A percentile compares a stretch with the other conserved stretches of the same genome.
Conservation (phyloP, 2,113 vertebrate species). For the Etheostoma spectabile region DNA sequence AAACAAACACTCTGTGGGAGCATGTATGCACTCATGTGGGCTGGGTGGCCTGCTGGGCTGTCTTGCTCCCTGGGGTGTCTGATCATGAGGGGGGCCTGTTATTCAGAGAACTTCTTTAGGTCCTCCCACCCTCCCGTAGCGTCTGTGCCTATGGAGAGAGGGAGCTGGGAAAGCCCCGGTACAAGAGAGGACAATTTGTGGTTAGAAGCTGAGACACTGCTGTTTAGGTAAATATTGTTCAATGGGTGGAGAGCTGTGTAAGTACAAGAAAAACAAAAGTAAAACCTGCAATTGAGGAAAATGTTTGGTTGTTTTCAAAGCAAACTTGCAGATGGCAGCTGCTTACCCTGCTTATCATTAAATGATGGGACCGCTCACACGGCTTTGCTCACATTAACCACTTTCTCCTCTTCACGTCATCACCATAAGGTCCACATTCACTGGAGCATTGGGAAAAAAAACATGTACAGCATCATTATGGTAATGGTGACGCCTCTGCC, state of each 20-base stretch:
- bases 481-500: constrained; percentile 63
- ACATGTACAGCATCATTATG: constrained; percentile 74
- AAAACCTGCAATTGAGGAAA: constrained; percentile 52
- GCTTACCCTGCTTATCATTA: constrained; percentile 44
- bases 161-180: constrained; percentile 60
- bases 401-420: constrained; percentile 58
- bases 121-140: constrained; percentile 60
- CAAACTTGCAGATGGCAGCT: constrained; percentile 26
- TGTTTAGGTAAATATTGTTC: constrained; percentile 60
- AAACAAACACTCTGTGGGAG: constrained; percentile 69
- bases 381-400: constrained; percentile 51
- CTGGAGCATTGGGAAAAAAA: constrained; percentile 40
- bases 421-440: constrained; percentile 78
- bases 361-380: constrained; percentile 26
- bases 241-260: constrained; percentile 22
- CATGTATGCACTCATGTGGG: constrained; percentile 54
- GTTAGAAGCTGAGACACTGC: constrained; percentile 45
- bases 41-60: constrained; percentile 54
- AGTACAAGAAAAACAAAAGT: constrained; percentile 33
- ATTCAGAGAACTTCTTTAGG: constrained; percentile 52
- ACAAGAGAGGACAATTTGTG: constrained; percentile 49
- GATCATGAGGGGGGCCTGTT: constrained; percentile 62
- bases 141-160: constrained; percentile 26
- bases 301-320: constrained; percentile 39
- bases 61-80: constrained; percentile 69